These are phyloP conservation scores for Fulica atra DNA, from an alignment of 2,113 vertebrate species.

Conservation along the genomic window DNA sequence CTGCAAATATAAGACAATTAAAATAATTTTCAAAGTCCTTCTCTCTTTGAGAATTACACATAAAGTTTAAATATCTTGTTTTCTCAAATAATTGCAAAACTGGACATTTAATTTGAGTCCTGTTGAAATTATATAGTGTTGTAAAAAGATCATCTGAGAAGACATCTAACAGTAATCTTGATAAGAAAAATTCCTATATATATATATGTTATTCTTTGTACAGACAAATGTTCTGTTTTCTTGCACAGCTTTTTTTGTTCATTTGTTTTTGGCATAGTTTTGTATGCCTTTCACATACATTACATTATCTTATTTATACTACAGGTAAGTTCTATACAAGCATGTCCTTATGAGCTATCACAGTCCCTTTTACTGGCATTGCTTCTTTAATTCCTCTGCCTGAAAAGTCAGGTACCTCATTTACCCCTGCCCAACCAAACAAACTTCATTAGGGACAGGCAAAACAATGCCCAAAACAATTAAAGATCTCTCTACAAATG, in stretches of 20 bases:
- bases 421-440: background rate
- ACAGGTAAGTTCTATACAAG: background rate
- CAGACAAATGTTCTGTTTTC: background rate
- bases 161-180: background rate
- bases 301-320: background rate
- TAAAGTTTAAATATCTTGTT: background rate
- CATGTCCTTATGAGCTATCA: background rate
- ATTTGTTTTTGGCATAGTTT: background rate
- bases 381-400: background rate
- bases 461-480: background rate
- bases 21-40: background rate
- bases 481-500: background rate
- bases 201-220: background rate
- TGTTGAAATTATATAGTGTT: background rate
- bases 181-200: background rate
- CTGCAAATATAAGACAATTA: background rate
- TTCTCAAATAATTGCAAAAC: background rate
- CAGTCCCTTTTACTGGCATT: background rate
- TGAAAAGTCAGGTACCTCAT: background rate
- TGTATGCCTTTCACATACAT: background rate
- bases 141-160: background rate
- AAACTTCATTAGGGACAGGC: background rate
- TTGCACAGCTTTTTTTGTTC: background rate
- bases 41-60: background rate
- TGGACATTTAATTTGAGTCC: background rate